Conservation (phyloP, 1,140 invertebrate species). For the Mactra quadrangularis region DNA sequence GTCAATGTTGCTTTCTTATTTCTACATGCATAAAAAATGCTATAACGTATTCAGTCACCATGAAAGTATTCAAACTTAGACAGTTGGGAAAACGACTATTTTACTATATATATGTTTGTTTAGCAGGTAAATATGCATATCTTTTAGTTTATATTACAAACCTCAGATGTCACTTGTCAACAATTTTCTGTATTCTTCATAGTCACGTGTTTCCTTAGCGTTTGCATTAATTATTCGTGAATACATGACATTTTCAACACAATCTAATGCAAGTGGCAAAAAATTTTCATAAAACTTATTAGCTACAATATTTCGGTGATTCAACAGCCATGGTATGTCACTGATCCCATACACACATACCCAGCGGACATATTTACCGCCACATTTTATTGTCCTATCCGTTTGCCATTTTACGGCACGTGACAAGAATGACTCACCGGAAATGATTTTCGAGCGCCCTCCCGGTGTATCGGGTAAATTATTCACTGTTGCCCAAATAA, state of each 20-base stretch:
- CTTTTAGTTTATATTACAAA: no score
- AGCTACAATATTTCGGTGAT: conserved; percentile 25
- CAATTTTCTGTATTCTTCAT: no score
- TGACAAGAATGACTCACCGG: not conserved
- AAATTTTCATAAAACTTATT: conserved; percentile 48
- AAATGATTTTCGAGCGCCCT: not conserved
- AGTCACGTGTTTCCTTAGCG: no score
- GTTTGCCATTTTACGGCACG: conserved; percentile 44
- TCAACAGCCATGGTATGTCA: conserved; percentile 27
- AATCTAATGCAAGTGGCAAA: conserved; percentile 16
- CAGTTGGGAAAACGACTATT: no score
- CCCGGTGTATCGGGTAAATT: conserved; percentile 8
- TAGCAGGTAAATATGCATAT: no score
- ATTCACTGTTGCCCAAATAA: conserved; percentile 44
- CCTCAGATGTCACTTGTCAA: no score
- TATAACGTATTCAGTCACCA: no score
- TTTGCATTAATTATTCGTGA: not conserved
- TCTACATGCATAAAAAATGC: no score
- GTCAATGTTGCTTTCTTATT: no score
- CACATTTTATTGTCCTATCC: conserved; percentile 2
- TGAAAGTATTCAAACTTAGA: no score
- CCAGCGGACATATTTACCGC: conserved; percentile 27
- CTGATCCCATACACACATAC: conserved; percentile 28
- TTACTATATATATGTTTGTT: no score
- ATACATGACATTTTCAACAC: conserved; percentile 37